Conservation (phyloP, 2,888 invertebrate genomes). For the Eristalinus aeneus region DNA sequence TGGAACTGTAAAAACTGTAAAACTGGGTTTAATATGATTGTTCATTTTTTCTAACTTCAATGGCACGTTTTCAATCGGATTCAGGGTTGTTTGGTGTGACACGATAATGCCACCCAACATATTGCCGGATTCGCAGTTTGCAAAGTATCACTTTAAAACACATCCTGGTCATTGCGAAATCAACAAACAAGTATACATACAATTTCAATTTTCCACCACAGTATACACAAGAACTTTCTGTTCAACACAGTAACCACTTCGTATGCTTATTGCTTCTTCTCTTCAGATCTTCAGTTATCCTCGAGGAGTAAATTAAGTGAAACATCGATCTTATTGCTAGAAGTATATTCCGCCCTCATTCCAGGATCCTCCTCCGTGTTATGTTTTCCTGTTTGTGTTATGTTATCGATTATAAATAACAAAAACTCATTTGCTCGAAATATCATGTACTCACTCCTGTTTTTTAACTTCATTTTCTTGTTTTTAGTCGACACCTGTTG, state of each 20-base stretch:
- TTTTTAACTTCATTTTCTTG: conserved; percentile 69
- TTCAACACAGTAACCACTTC: neutral
- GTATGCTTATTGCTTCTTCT: conserved; percentile 20
- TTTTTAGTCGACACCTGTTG: conserved; percentile 94
- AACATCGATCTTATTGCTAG: neutral
- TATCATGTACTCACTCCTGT: conserved; percentile 63
- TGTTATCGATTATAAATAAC: conserved; percentile 45
- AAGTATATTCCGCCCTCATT: neutral
- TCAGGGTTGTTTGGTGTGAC: too few relatives aligned
- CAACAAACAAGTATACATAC: too few relatives aligned
- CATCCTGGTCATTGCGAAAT: too few relatives aligned
- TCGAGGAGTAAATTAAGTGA: neutral
- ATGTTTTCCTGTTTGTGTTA: conserved; percentile 15
- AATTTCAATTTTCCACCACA: neutral
- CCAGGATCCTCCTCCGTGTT: neutral
- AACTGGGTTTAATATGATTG: too few relatives aligned
- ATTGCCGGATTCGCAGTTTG: too few relatives aligned
- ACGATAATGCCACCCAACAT: too few relatives aligned
- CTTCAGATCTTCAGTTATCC: neutral
- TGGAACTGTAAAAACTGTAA: too few relatives aligned
- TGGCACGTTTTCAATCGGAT: too few relatives aligned
- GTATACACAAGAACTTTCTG: neutral
- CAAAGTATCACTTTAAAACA: too few relatives aligned
- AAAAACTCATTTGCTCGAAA: conserved; percentile 64
- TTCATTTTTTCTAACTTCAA: too few relatives aligned